A percentile compares a stretch with the other conserved stretches of the same genome.
Conservation (phyloP, 2,888 invertebrate genomes). For the Neoascia interrupta region DNA sequence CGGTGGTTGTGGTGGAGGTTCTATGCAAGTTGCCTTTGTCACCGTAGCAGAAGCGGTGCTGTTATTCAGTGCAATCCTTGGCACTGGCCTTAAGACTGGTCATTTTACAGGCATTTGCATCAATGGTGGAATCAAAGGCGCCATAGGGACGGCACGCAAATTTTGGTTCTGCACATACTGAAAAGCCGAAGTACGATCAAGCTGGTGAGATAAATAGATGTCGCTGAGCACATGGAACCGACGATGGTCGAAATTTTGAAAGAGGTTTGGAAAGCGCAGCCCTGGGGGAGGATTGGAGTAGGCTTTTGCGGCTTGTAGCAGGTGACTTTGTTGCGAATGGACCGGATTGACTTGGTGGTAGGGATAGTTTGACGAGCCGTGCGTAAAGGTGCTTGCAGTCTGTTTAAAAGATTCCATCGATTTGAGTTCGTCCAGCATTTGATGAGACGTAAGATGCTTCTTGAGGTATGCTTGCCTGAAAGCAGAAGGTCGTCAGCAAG, state of each 20-base stretch:
- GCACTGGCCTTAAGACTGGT: constrained; percentile 79
- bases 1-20: no score
- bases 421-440: constrained; percentile 77
- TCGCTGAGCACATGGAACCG: constrained; percentile 78
- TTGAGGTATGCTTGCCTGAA: constrained; percentile 81
- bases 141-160: constrained; percentile 57
- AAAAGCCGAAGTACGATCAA: constrained; percentile 78
- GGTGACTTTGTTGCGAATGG: constrained; percentile 24
- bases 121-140: constrained; percentile 66
- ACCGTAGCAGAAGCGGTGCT: constrained; percentile 63
- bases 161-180: constrained; percentile 78
- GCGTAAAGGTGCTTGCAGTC: constrained; percentile 7
- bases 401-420: constrained; percentile 71
- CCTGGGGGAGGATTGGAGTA: constrained; percentile 38
- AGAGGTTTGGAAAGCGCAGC: constrained; percentile 73
- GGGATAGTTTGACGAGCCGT: constrained; percentile 33
- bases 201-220: constrained; percentile 77
- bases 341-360: constrained; percentile 37
- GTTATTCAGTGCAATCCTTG: constrained; percentile 75
- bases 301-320: constrained; percentile 44
- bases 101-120: constrained; percentile 76
- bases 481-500: no score
- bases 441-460: constrained; percentile 80
- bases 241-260: constrained; percentile 74
- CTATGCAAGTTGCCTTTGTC: constrained; percentile 65